These are phyloP conservation scores for Novumbra hubbsi DNA, from an alignment of 2,797 vertebrate species.

Conservation along the genomic window DNA sequence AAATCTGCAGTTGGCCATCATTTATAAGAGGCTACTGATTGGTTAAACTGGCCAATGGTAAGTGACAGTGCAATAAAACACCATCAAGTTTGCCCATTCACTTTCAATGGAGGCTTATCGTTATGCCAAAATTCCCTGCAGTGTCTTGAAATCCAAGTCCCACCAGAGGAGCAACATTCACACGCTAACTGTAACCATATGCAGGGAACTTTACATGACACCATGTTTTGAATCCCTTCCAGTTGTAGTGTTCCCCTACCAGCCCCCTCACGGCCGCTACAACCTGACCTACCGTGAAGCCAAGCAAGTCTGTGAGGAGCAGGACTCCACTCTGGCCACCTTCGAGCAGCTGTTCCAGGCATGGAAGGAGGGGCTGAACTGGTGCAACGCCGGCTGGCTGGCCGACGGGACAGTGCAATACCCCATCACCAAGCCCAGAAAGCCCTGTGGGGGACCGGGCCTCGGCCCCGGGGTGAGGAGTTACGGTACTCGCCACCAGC, in stretches of 20 bases:
- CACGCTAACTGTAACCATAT: too few species aligned
- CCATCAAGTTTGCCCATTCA: too few species aligned
- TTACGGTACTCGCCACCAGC: constrained; percentile 77
- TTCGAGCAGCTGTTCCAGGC: constrained; percentile 84
- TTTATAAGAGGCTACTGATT: too few species aligned
- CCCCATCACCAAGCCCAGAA: constrained; percentile 77
- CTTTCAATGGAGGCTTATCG: too few species aligned
- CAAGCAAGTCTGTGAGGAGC: constrained; percentile 75
- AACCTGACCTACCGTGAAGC: constrained; percentile 80
- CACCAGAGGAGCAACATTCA: too few species aligned
- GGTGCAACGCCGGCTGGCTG: constrained; percentile 91
- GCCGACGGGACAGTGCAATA: constrained; percentile 85
- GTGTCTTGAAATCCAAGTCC: too few species aligned
- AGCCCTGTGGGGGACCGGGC: constrained; percentile 74
- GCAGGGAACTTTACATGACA: not conserved
- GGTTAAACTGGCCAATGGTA: too few species aligned
- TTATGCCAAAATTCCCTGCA: too few species aligned
- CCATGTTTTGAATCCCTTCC: constrained; percentile 2
- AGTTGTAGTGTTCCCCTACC: constrained; percentile 90
- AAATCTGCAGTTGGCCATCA: too few species aligned
- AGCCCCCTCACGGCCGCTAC: constrained; percentile 80
- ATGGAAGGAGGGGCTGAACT: constrained; percentile 87
- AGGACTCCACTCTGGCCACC: constrained; percentile 80
- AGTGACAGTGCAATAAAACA: too few species aligned
- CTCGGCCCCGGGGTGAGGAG: constrained; percentile 80